Base-by-base conservation (phyloP, 1,140 invertebrate genomes). In the Scaptomyza pallida region DNA sequence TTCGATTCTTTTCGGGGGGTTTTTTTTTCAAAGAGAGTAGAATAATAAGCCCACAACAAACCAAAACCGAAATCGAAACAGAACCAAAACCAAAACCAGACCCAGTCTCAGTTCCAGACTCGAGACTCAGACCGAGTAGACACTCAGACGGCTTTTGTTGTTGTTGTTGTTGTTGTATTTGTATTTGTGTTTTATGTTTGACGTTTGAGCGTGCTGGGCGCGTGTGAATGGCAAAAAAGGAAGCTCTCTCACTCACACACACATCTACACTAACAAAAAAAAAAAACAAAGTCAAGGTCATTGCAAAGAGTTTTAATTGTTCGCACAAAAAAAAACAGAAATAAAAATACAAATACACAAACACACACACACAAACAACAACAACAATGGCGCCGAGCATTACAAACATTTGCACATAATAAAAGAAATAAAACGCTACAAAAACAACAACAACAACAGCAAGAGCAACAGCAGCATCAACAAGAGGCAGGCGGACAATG, bases 231-330 rank as follows among this genome's bases (percentile, higher is more conserved):
- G 55, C 23, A 68, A 88, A 78, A n/a, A 86, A 86, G 82, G 82
- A 86, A 86, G 82, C 82, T 86, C 81, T 2, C 26, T 30, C 26
- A 1, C 26, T 10, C 26, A 83, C 68, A 78, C 76, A 74, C 51
- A 51, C 45, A 61, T 21, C 26, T 23, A 45, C 41, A 50, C 9
- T 21, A 54, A 50, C 47, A 54, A 43, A 21, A 30, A 77, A 76
- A 85, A 72, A 74, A 77, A 89, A 89, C 89, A 90, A 90, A 90
- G 89, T 90, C 89, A 90, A 90, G 89, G 89, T 90, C 89, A 90
- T 90, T 88, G 89, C 82, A 90, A 90, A 90, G 89, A 90, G 89
- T 90, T 90, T 88, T 90, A 90, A 90, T 90, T 90, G 89, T 90
- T 90, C 89, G 75, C 65, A 86, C 70, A 89, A 59, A 70, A 78